Evolutionary conservation across 2,797 vertebrate genomes (phyloP).

Genomic region (Martes flavigula): DNA sequence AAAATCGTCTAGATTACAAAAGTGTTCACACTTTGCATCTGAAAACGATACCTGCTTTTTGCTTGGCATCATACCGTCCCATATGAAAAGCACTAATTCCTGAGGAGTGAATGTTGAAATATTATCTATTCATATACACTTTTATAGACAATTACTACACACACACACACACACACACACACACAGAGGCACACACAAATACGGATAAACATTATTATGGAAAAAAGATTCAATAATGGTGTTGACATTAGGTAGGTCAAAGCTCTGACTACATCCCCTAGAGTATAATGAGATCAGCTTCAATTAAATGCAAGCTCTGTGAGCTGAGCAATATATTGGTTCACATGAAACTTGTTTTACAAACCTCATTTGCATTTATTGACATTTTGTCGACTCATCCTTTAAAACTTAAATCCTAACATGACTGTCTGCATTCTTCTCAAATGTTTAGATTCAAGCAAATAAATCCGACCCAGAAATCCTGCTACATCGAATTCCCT

Average conservation of each 20-base stretch:
- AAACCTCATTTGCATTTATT: slow-evolving; percentile 73
- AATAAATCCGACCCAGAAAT: not conserved
- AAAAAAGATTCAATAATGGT: slow-evolving; percentile 24
- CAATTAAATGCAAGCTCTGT: slow-evolving; percentile 71
- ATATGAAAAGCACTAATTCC: not conserved
- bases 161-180: not conserved
- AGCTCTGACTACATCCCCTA: slow-evolving; percentile 48
- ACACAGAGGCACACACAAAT: not conserved
- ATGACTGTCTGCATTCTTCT: slow-evolving; percentile 38
- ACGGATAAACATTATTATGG: not conserved
- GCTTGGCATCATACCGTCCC: not conserved
- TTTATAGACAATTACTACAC: not conserved
- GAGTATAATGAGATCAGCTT: slow-evolving; percentile 58
- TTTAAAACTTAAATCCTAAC: slow-evolving; percentile 58
- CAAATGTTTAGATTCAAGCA: slow-evolving; percentile 59
- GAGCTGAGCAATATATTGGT: slow-evolving; percentile 71
- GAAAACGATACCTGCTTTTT: not conserved
- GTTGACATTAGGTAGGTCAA: slow-evolving; percentile 49
- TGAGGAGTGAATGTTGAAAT: not conserved
- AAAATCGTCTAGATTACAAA: not conserved
- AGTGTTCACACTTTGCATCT: not conserved
- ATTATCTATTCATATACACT: not conserved
- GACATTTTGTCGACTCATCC: slow-evolving; percentile 42
- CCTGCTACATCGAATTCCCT: not conserved
- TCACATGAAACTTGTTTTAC: slow-evolving; percentile 77